These are phyloP conservation scores for Neoascia interrupta DNA, from an alignment of 2,888 invertebrate species.

Conservation along the genomic window DNA sequence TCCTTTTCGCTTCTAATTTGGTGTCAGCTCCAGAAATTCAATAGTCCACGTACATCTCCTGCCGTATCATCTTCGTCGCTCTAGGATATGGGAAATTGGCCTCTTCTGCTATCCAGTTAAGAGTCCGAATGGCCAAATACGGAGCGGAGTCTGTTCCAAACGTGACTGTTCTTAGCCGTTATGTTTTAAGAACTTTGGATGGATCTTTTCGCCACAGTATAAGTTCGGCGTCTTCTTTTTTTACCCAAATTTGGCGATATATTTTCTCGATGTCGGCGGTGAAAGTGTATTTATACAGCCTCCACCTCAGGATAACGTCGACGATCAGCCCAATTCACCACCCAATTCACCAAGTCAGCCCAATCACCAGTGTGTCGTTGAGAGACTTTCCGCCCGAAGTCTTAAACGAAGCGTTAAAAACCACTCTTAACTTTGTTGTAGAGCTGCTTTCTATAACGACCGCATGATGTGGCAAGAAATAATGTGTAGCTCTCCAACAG, in stretches of 20 bases:
- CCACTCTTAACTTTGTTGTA: too few species aligned
- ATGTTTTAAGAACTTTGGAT: conserved; percentile 16
- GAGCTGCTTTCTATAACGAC: too few species aligned
- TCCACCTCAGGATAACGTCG: conserved; percentile 36
- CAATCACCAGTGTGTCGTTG: conserved; percentile 46
- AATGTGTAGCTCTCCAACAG: too few species aligned
- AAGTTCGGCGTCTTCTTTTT: conserved; percentile 28
- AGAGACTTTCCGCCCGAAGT: conserved; percentile 36
- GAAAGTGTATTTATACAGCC: conserved; percentile 47
- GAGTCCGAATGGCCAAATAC: conserved; percentile 51
- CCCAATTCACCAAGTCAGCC: conserved; percentile 47
- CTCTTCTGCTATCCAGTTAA: conserved; percentile 35
- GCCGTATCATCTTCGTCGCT: conserved; percentile 16
- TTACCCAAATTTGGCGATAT: conserved; percentile 57
- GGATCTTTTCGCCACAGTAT: conserved; percentile 41
- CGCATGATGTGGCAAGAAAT: conserved; percentile 59
- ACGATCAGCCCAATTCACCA: too few species aligned
- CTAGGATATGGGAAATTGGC: not conserved
- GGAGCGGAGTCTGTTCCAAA: conserved; percentile 64
- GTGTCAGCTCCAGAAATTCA: conserved; percentile 47
- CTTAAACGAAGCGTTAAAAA: too few species aligned
- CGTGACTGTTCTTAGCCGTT: conserved; percentile 46
- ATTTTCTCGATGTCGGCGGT: conserved; percentile 66
- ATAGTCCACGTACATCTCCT: conserved; percentile 58
- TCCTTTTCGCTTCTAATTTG: not conserved